Evolutionary conservation across 2,113 vertebrate species (phyloP).

Genomic region (Cercocebus atys): DNA sequence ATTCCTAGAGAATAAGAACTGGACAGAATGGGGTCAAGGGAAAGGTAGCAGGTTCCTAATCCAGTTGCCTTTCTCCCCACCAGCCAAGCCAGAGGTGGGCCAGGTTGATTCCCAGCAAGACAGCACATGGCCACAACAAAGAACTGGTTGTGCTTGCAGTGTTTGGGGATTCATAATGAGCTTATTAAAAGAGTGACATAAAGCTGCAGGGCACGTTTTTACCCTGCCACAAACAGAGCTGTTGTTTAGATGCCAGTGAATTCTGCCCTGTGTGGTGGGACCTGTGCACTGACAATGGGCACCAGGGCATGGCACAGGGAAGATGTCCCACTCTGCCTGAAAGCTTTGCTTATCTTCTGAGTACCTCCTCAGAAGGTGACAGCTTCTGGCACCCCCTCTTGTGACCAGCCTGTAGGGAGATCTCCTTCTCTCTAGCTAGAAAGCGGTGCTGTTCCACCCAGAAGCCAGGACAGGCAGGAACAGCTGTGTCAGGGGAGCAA

Average conservation of each 20-base stretch:
- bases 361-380: background rate
- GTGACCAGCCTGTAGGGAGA: background rate
- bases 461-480: background rate
- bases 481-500: background rate
- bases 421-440: background rate
- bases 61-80: background rate
- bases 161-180: slow-evolving; percentile 19
- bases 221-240: slow-evolving; percentile 26
- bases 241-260: background rate
- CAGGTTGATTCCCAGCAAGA: background rate
- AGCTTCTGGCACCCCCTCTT: background rate
- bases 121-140: background rate
- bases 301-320: background rate
- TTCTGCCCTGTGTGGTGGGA: background rate
- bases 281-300: background rate
- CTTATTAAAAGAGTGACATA: slow-evolving; percentile 61
- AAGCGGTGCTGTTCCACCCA: background rate
- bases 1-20: background rate
- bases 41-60: background rate
- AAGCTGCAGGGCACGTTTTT: background rate
- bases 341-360: background rate
- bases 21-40: slow-evolving; percentile 31
- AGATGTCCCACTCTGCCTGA: background rate
- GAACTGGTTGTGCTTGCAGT: background rate
- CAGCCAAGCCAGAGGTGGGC: background rate